Evolutionary conservation across 37 sponge, comb jelly and placozoan genomes (phyloP).

Genomic region (Hexactinellida sp.): DNA sequence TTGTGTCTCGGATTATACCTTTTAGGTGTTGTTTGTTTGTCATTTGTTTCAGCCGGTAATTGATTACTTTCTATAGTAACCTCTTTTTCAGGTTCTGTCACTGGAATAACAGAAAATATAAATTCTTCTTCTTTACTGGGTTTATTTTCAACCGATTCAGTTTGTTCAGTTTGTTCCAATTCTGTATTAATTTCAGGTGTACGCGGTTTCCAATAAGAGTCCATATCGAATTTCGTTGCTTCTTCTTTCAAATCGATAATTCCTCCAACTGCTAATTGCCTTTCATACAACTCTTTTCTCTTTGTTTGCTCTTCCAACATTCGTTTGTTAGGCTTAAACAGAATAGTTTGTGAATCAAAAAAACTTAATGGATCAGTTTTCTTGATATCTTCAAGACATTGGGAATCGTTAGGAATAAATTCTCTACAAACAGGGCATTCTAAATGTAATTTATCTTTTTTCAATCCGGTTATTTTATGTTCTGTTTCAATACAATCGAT

Average conservation of each 20-base stretch:
- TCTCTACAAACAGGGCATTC: neutral
- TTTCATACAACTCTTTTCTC: neutral
- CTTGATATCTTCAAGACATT: slow-evolving; percentile 5
- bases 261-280: neutral
- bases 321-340: neutral
- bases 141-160: neutral
- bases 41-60: neutral
- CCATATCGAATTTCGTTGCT: neutral
- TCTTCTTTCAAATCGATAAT: neutral
- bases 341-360: neutral
- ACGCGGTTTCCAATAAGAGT: neutral
- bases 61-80: no score
- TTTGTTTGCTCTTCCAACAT: neutral
- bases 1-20: neutral
- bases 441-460: neutral
- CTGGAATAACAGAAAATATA: no score
- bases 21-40: neutral
- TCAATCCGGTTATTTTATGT: neutral
- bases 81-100: neutral
- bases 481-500: neutral
- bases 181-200: neutral
- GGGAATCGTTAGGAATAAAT: neutral
- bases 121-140: neutral
- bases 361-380: neutral
- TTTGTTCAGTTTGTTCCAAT: neutral